phyloP scores from a whole-genome alignment of 2,797 vertebrate species.

The Tolypeutes matacus region DNA sequence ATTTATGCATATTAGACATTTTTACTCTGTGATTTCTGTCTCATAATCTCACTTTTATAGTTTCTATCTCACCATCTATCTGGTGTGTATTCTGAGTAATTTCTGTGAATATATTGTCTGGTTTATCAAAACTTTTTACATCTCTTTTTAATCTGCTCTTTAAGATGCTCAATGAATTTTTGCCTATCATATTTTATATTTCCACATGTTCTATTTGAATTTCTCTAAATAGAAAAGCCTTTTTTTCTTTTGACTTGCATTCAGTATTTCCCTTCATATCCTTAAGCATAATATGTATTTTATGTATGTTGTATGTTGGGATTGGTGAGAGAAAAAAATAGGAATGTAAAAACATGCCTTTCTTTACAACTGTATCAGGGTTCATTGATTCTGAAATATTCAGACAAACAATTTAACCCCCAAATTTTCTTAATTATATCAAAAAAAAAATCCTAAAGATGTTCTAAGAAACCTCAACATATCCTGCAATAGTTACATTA shows the following conservation, averaged over 20 bases:
- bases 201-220: not conserved
- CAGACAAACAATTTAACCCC: not conserved
- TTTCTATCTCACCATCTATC: not conserved
- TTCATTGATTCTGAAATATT: not conserved
- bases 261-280: not conserved
- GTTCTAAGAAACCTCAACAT: not conserved
- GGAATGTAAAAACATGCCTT: not conserved
- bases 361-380: not conserved
- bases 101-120: not conserved
- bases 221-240: not conserved
- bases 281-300: not conserved
- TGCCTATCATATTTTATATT: not conserved
- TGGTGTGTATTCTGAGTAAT: not conserved
- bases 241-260: not conserved
- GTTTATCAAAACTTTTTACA: not conserved
- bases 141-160: not conserved
- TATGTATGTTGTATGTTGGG: not conserved
- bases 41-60: not conserved
- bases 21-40: not conserved
- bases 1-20: not conserved
- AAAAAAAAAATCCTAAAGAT: not conserved
- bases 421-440: not conserved
- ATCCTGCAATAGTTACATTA: not conserved
- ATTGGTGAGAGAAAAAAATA: not conserved
- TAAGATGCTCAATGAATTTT: not conserved